These are phyloP conservation scores for Tragelaphus imberbis DNA, from an alignment of 2,113 vertebrate genomes.

Conservation along the genomic window DNA sequence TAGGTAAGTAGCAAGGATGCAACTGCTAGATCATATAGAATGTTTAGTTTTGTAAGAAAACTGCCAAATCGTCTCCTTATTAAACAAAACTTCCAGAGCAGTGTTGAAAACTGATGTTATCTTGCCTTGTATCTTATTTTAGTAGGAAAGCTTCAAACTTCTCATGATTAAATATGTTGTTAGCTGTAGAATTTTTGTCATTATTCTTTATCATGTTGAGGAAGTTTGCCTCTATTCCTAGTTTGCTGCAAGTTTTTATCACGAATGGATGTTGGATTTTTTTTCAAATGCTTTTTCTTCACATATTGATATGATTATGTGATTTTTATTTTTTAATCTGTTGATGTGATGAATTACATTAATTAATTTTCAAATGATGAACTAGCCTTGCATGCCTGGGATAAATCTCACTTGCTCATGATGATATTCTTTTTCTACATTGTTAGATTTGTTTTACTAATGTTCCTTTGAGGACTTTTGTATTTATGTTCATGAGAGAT, in stretches of 20 bases:
- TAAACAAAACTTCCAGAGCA: neutral
- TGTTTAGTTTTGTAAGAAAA: neutral
- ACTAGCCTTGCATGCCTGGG: neutral
- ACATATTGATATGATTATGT: neutral
- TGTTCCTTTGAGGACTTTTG: neutral
- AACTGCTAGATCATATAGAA: neutral
- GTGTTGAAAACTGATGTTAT: neutral
- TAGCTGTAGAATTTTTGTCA: neutral
- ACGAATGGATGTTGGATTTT: neutral
- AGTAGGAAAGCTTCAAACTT: neutral
- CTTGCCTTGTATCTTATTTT: neutral
- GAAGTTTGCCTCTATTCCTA: neutral
- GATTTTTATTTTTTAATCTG: neutral
- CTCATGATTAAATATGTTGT: neutral
- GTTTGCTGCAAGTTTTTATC: neutral
- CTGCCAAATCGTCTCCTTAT: neutral
- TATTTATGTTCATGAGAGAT: neutral
- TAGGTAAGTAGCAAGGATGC: neutral
- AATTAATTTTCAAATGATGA: neutral
- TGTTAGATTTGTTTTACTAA: neutral
- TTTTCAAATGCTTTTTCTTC: neutral
- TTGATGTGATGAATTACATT: neutral
- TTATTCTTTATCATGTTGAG: neutral
- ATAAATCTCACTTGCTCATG: neutral
- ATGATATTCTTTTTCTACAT: neutral